Evolutionary conservation across 2,888 invertebrate genomes (phyloP).

Genomic region (Habroteleia sp.): DNA sequence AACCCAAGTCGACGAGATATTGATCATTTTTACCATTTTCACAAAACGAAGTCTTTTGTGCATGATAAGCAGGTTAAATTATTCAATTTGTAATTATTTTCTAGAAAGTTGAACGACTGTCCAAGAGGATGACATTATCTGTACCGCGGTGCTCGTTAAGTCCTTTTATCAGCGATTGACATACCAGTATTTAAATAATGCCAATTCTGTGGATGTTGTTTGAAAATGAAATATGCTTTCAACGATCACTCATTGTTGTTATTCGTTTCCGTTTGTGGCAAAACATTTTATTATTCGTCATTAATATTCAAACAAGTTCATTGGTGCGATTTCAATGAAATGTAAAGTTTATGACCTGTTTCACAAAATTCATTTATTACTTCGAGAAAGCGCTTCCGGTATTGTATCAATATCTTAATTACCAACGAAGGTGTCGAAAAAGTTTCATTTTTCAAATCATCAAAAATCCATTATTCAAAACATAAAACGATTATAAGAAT

Average conservation of each 20-base stretch:
- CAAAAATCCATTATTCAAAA: conserved; percentile 10
- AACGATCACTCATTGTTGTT: conserved; percentile 8
- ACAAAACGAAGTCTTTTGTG: conserved; percentile 61
- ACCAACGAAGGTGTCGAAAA: no score
- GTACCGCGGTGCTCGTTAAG: conserved; percentile 11
- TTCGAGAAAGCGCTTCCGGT: not conserved
- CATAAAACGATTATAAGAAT: conserved; percentile 3
- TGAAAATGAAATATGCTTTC: conserved; percentile 13
- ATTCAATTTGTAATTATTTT: conserved; percentile 62
- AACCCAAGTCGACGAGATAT: conserved; percentile 59
- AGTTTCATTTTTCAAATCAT: conserved; percentile 5
- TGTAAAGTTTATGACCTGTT: not conserved
- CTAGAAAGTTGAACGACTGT: conserved; percentile 11
- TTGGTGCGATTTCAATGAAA: conserved; percentile 2
- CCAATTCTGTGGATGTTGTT: conserved; percentile 28
- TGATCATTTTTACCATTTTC: conserved; percentile 64
- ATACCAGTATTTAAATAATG: conserved; percentile 41
- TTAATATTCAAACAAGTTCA: conserved; percentile 29
- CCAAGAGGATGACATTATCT: conserved; percentile 30
- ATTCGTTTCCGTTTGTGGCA: not conserved
- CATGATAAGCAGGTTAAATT: conserved; percentile 60
- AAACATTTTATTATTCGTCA: conserved; percentile 33
- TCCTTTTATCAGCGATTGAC: conserved; percentile 45
- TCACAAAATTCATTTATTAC: conserved; percentile 17
- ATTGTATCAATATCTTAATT: conserved; percentile 6